Base-by-base conservation (phyloP, 1,140 invertebrate genomes). In the Scaptomyza pallida region DNA sequence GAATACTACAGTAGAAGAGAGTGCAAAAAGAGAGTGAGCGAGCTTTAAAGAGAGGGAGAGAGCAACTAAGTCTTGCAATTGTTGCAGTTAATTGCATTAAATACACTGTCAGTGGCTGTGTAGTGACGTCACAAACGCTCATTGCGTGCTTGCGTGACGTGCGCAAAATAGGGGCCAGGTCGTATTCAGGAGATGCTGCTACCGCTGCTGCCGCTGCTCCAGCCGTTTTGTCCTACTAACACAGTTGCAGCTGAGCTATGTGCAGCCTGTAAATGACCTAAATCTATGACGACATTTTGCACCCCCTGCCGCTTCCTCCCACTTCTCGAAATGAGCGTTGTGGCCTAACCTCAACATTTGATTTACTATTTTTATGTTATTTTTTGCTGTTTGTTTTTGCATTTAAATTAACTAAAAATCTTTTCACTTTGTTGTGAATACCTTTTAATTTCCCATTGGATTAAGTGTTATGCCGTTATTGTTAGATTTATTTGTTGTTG, bases 61-160 rank as follows among this genome's bases (percentile, higher is more conserved):
- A 19, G 5, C n/a, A 37, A 44, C 55, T 59, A 37, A 45, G 37
- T 54, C 30, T 16, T 68, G 48, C 48, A 54, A 15, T 43, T 55
- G 23, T 15, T 37, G 51, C 69, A 74, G 59, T 75, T 77, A 77
- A 77, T 75, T 77, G 75, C 67, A 75, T 77, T 57, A 71, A 47
- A 43, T 12, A 71, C 30, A 65, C 56, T 40, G 40, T 8, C 61
- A 37, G 21, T n/a, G 37, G 26, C 51, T 43, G 68, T 80, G 72
- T n/a, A n/a, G n/a, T 85, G 80, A 85, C 80, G 80, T 85, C 80
- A 85, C 80, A n/a, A n/a, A 17, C n/a, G 19, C 12, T 12, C 33
- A 12, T 37, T 37, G 1, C 17, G 16, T 19, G 54, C 45, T n/a
- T 41, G 35, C 47, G 26, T 86, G 81, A 88, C 81, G 81, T 88